Conservation (phyloP, 2,113 vertebrate species). For the Formicarius rufipectus region DNA sequence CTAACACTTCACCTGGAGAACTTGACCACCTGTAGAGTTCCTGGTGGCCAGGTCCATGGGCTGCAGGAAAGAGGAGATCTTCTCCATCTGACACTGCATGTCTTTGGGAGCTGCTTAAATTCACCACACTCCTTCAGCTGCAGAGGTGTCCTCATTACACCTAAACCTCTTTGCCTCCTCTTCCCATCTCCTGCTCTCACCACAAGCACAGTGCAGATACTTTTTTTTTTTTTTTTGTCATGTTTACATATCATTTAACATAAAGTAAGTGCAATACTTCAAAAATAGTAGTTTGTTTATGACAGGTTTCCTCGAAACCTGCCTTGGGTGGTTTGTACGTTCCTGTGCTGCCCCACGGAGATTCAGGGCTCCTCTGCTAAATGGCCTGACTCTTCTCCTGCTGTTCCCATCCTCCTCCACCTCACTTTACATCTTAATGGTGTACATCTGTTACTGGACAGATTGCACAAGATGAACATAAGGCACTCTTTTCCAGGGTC, state of each 20-base stretch:
- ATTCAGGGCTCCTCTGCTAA: constrained; percentile 29
- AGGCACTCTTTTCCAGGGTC: constrained; percentile 70
- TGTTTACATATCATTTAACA: constrained; percentile 28
- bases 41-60: background rate
- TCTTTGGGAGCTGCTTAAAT: background rate
- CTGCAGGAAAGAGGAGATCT: background rate
- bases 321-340: background rate
- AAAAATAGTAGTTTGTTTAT: constrained; percentile 27
- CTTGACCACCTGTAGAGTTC: background rate
- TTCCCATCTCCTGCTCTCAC: background rate
- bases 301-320: background rate
- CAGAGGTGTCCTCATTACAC: accelerated
- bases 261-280: background rate
- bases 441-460: constrained; percentile 72
- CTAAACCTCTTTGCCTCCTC: background rate
- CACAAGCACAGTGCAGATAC: background rate
- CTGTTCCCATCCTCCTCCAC: constrained; percentile 62
- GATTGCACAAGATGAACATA: constrained; percentile 73
- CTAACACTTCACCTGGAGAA: background rate
- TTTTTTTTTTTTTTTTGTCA: background rate
- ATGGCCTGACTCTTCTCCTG: constrained; percentile 63
- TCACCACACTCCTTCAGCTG: background rate
- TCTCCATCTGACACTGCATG: background rate
- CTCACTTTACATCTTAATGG: constrained; percentile 67
- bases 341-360: background rate